A percentile compares a stretch with the other conserved stretches of the same genome.
Evolutionary conservation across 2,888 invertebrate species (phyloP).

Genomic region (Meloe dianella): DNA sequence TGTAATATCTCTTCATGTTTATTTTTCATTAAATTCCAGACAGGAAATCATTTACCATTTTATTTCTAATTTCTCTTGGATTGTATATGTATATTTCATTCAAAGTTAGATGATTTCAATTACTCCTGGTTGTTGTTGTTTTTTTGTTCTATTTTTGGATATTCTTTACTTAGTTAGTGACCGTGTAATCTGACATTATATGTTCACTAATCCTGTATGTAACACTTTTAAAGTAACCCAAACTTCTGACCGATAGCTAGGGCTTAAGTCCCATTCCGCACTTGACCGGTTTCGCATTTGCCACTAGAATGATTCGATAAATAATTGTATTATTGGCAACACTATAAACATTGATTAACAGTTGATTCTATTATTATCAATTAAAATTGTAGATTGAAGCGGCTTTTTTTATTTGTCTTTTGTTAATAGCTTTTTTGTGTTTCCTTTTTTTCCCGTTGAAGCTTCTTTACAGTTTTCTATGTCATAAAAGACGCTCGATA

Average conservation of each 20-base stretch:
- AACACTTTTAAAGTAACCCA: constrained; percentile 40
- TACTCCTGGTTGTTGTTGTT: neutral
- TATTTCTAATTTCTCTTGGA: neutral
- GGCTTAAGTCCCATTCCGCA: constrained; percentile 51
- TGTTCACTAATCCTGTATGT: constrained; percentile 49
- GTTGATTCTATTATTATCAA: neutral
- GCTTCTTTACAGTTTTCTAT: neutral
- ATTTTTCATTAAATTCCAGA: constrained; percentile 28
- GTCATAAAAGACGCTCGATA: constrained; percentile 18
- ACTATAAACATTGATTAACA: neutral
- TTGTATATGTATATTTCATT: neutral
- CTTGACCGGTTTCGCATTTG: constrained; percentile 45
- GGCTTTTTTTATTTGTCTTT: neutral
- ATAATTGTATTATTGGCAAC: constrained; percentile 49
- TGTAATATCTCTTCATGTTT: constrained; percentile 25
- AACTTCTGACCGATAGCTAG: constrained; percentile 42
- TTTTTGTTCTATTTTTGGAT: constrained; percentile 15
- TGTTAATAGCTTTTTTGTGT: neutral
- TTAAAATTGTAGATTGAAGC: neutral
- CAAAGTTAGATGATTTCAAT: neutral
- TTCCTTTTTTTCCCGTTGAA: neutral
- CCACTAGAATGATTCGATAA: constrained; percentile 51
- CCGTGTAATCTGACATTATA: constrained; percentile 52
- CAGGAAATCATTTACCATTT: constrained; percentile 15
- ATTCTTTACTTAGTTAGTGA: constrained; percentile 49